Percentiles rank a stretch among this genome's conserved stretches.
These are phyloP conservation scores for Morus bassanus DNA, from an alignment of 2,797 vertebrate species.

Conservation along the genomic window DNA sequence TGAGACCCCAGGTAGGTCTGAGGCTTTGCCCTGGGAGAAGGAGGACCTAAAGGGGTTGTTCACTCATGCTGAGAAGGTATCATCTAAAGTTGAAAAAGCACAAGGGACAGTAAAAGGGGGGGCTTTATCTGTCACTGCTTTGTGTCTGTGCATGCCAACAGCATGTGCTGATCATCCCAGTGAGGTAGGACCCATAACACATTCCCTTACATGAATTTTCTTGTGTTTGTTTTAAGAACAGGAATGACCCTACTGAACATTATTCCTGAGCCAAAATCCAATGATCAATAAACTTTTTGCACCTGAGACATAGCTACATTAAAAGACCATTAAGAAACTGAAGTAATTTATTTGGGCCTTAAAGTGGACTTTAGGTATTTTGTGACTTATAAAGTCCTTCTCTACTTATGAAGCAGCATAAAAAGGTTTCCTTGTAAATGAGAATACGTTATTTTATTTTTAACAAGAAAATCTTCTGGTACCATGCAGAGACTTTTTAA, in stretches of 20 bases:
- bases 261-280: neutral
- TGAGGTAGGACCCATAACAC: accelerated
- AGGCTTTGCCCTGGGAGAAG: neutral
- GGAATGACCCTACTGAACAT: neutral
- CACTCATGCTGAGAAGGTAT: neutral
- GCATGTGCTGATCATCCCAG: too few relatives aligned
- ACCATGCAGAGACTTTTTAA: slow-evolving; percentile 15
- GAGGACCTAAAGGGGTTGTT: neutral
- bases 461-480: slow-evolving; percentile 14
- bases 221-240: neutral
- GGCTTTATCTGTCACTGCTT: too few relatives aligned
- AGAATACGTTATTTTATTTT: slow-evolving; percentile 11
- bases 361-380: neutral
- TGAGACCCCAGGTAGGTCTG: neutral
- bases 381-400: neutral
- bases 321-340: neutral
- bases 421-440: neutral
- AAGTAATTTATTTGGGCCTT: neutral
- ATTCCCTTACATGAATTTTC: accelerated
- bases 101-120: too few relatives aligned
- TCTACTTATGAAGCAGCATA: neutral
- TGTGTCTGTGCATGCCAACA: neutral
- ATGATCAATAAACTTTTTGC: neutral
- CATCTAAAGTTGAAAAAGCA: neutral
- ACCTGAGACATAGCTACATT: neutral